Evolutionary conservation across 2,113 vertebrate species (phyloP), one percentile per base, ranked within the genome.

Genomic region (Micromys minutus): DNA sequence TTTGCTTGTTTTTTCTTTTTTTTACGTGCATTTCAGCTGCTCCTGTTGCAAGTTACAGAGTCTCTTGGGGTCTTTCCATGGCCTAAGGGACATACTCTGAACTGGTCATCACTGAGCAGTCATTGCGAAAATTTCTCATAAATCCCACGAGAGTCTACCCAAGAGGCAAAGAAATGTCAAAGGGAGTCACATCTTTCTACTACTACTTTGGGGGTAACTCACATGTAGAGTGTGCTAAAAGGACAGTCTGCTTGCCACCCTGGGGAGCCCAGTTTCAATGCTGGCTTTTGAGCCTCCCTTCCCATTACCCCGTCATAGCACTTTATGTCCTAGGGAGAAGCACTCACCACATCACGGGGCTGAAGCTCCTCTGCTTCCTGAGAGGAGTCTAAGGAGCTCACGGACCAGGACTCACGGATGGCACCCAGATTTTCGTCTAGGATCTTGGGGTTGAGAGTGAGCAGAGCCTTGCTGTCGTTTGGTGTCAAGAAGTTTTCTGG

Each of bases 401-500:
- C 89, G 9, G 71, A 52, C 91, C 1, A 83, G 7, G 65, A 96
- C 71, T 97, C 96, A 1, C 15, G 1, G 5, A 76, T 85, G 3
- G 17, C 72, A 47, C 74, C 5, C 0, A 89, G 61, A 0, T 45
- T 77, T 63, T 93, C n/a, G n/a, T 92, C 76, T 9, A 93, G 19
- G 47, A 94, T 88, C 24, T 61, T 6, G 4, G 84, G 77, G 74
- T 98, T 95, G 94, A 98, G 71, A 39, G 36, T 91, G 47, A 98
- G 97, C 31, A 98, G 94, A 34, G 9, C 19, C 57, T 74, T 47
- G 10, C 92, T 96, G 85, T 87, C 85, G 0, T 84, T 76, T 0
- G 95, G 91, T 13, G 96, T 97, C 94, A 98, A 94, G 93, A 98
- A 95, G 0, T 22, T 94, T 12, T 87, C 96, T 0, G 97, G 98